Base-by-base conservation (phyloP, 2,888 invertebrate species). In the Tupiocoris notatus region DNA sequence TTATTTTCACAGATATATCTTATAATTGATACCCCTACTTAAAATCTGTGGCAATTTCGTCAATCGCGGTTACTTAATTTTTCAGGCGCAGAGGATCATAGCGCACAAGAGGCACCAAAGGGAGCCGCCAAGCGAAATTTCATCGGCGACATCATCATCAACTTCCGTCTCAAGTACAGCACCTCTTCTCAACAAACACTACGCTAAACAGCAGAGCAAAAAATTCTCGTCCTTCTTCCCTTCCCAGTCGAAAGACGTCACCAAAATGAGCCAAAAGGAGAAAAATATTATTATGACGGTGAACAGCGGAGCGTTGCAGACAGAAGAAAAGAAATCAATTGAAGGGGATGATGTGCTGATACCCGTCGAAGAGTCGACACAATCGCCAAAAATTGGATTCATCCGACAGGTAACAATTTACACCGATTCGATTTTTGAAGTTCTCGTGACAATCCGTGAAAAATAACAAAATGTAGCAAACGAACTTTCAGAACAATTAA, bases 131-230 rank as follows among this genome's bases (percentile, higher is more conserved):
- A 81, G 81, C 73, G 78, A 79, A 63, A 63, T 81, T 76, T 79
- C 81, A 39, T 81, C 81, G 24, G 80, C 79, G 6, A 81, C 81
- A 68, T 81, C 80, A 25, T 81, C 81, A 17, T 79, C 80, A 56
- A 80, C 81, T 0, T 80, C 80, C 25, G 81, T 81, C 59, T 81
- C 80, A 62, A 80, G 80, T 58, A 81, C 81, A 16, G 79, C 80
- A 2, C 75, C 71, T 0, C 76, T 78, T 16, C 39, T 77, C 56
- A 25, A 39, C 22, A 21, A 18, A 23, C 64, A 61, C n/a, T 18
- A 54, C n/a, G 39, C 12, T 12, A 39, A 17, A 17, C 2, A 23
- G 6, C 59, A 57, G n/a, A 54, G 64, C 63, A 80, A 80, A 62
- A 78, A 79, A 23, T 77, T 75, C 54, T 24, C 21, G 1, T 70